These are phyloP conservation scores for Eulemur macaco DNA, from an alignment of 2,113 vertebrate species.

Conservation along the genomic window DNA sequence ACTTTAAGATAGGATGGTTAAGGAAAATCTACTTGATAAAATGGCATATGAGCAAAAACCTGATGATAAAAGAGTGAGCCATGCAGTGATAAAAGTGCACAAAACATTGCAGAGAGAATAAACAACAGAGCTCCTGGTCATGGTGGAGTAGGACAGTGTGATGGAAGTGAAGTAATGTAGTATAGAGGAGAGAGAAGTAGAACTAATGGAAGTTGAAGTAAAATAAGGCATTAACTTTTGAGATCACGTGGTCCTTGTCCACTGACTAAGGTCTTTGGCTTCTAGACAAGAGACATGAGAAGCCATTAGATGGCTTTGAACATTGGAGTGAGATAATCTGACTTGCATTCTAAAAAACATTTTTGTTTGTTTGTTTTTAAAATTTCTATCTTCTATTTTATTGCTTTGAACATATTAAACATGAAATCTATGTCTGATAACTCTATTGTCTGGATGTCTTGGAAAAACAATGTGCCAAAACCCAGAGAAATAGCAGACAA, in stretches of 20 bases:
- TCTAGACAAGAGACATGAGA: background rate
- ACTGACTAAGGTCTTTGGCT: background rate
- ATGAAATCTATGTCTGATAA: no score
- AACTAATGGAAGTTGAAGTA: background rate
- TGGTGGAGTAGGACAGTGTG: background rate
- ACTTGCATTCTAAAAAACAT: background rate
- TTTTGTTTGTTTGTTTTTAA: background rate
- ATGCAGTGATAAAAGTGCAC: no score
- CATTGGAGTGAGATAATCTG: background rate
- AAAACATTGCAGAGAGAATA: background rate
- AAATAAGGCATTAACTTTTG: background rate
- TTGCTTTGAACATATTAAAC: no score
- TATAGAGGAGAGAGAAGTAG: background rate
- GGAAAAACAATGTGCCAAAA: no score
- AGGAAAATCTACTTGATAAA: background rate
- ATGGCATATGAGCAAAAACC: background rate
- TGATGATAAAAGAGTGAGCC: background rate
- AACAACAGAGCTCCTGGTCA: no score
- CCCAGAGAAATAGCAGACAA: no score
- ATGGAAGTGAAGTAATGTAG: background rate
- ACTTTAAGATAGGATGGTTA: background rate
- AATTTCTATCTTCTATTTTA: no score
- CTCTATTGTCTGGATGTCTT: no score
- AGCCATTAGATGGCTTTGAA: background rate
- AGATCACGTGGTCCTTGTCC: background rate